Evolutionary conservation across 1,140 invertebrate genomes (phyloP).

Genomic region (Trypoxylus dichotomus): DNA sequence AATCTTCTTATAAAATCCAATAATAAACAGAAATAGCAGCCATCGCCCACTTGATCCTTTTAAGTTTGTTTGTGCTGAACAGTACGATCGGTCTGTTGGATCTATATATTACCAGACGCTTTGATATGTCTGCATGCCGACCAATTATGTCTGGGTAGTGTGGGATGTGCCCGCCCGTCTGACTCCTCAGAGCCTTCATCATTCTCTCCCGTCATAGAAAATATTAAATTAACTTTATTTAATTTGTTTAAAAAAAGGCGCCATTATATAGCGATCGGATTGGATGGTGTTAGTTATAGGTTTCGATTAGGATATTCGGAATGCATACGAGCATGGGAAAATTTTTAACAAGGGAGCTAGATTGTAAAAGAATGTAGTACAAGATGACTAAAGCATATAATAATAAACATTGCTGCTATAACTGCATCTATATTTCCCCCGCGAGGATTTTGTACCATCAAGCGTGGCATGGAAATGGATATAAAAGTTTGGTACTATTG

Average conservation of each 20-base stretch:
- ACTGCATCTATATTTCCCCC: too few relatives aligned
- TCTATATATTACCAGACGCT: slow-evolving; percentile 41
- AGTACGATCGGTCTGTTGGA: background rate
- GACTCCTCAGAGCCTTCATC: slow-evolving; percentile 32
- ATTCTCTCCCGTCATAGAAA: slow-evolving; percentile 37
- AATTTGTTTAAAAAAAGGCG: slow-evolving; percentile 30
- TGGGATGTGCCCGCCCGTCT: slow-evolving; percentile 42
- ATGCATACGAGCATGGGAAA: background rate
- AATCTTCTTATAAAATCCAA: background rate
- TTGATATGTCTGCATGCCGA: slow-evolving; percentile 45
- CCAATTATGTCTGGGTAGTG: slow-evolving; percentile 46
- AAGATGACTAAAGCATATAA: too few relatives aligned
- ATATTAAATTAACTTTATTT: slow-evolving; percentile 46
- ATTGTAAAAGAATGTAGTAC: too few relatives aligned
- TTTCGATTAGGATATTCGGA: too few relatives aligned
- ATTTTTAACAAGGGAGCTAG: background rate
- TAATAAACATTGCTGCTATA: too few relatives aligned
- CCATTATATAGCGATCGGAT: background rate
- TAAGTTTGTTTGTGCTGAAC: background rate
- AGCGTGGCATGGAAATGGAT: too few relatives aligned
- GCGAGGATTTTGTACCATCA: too few relatives aligned
- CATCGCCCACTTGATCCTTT: slow-evolving; percentile 8
- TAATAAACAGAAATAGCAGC: slow-evolving; percentile 8
- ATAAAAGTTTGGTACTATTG: too few relatives aligned
- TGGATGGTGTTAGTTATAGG: too few relatives aligned